These are phyloP conservation scores for Hemithea aestivaria DNA, from an alignment of 2,888 invertebrate species.

Conservation along the genomic window DNA sequence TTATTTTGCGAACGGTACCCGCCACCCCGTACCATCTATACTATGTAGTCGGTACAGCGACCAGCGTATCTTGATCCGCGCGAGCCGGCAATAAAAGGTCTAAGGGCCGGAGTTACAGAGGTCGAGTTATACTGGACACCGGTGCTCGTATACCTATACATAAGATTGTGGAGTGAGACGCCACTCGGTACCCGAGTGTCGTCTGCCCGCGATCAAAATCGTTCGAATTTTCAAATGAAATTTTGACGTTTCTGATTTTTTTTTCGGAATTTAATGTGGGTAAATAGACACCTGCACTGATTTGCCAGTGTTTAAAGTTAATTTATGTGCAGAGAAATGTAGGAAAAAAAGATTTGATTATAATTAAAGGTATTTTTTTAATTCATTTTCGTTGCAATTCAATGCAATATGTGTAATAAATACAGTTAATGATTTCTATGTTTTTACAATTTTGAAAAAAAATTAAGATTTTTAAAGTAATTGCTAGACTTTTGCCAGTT, in stretches of 20 bases:
- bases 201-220: constrained; percentile 75
- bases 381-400: too few species aligned
- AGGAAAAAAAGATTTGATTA: too few species aligned
- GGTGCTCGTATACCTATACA: constrained; percentile 59
- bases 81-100: constrained; percentile 43
- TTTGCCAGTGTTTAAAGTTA: too few species aligned
- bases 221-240: constrained; percentile 65
- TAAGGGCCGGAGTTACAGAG: constrained; percentile 49
- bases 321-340: too few species aligned
- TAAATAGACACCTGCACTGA: too few species aligned
- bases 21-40: constrained; percentile 66
- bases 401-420: too few species aligned
- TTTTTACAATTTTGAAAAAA: too few species aligned
- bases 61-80: constrained; percentile 52
- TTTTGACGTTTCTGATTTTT: constrained; percentile 52
- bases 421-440: too few species aligned
- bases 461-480: too few species aligned
- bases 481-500: too few species aligned
- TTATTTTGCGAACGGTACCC: constrained; percentile 50
- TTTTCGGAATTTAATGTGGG: constrained; percentile 4
- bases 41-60: constrained; percentile 76
- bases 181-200: constrained; percentile 67
- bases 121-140: constrained; percentile 40
- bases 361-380: too few species aligned
- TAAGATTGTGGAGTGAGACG: constrained; percentile 59